phyloP scores from a whole-genome alignment of 1,140 invertebrate genomes.

The Drosophila rufa region DNA sequence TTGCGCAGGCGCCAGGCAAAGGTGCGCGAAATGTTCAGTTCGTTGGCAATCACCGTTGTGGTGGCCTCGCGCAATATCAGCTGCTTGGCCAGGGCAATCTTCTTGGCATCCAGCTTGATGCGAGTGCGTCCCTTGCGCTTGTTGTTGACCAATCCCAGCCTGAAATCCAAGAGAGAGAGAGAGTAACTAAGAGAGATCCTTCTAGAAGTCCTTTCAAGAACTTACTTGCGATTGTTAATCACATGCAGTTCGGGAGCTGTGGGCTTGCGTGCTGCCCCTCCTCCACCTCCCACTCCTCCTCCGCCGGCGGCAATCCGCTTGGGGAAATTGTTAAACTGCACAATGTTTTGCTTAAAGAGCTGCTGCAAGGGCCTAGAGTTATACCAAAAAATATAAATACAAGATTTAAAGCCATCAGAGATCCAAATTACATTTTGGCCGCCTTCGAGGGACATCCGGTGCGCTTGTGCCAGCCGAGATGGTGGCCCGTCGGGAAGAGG shows the following conservation, averaged over 20 bases:
- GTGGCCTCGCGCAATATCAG: conserved; percentile 80
- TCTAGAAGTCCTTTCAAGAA: not conserved
- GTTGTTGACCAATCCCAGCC: conserved; percentile 67
- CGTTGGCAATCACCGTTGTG: conserved; percentile 82
- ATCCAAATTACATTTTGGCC: conserved; percentile 71
- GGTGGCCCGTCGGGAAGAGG: conserved; percentile 82
- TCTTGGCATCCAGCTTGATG: conserved; percentile 82
- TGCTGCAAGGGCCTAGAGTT: conserved; percentile 75
- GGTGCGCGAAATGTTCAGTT: conserved; percentile 81
- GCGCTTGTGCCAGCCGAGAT: conserved; percentile 83
- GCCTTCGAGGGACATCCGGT: conserved; percentile 82
- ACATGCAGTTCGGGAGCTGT: conserved; percentile 60
- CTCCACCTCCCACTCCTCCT: not conserved
- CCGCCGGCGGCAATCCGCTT: conserved; percentile 57
- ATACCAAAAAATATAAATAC: not conserved
- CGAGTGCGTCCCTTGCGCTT: conserved; percentile 83
- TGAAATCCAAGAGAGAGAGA: conserved; percentile 1
- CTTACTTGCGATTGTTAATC: conserved; percentile 82
- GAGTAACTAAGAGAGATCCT: too few species aligned
- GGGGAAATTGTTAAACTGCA: conserved; percentile 83
- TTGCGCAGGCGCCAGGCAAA: conserved; percentile 83
- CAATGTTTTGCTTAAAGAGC: conserved; percentile 82
- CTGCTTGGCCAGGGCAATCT: conserved; percentile 81
- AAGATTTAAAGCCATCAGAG: too few species aligned
- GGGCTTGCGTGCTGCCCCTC: conserved; percentile 53